Base-by-base conservation (phyloP, 2,113 vertebrate species). In the Syngnathus typhle region DNA sequence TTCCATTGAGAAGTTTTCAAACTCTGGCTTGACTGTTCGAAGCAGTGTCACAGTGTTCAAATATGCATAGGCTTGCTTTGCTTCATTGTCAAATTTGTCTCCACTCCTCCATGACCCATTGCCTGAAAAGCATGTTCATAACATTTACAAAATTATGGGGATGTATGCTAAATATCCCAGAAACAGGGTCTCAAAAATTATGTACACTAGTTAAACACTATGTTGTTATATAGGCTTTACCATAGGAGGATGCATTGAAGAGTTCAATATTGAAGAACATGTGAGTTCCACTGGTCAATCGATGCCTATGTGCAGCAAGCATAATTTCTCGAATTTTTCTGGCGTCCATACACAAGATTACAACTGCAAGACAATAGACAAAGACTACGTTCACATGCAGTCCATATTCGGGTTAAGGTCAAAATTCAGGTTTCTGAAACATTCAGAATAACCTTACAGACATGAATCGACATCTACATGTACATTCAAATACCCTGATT, bases 181-280 rank as follows among this genome's bases (percentile, higher is more conserved):
- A 56, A 36, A 58, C 55, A 36, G 7, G 55, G 6, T 56, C 27
- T 58, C 27, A 6, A 36, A 58, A 36, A 52, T 7, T n/a, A 11
- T 1, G 21, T 36, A 15, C 13, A 36, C 36, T 10, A 21, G 8
- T 41, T 38, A 21, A 10, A 61, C 60, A 36, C 1, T 16, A 58
- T 36, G 13, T 55, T 60, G 12, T 23, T 41, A 15, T 7, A 43
- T 61, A 8, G 32, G 38, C 44, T 60, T 92, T 94, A 99, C 97
- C 97, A 16, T 95, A 99, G 54, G 92, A 93, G 0, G 96, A 95
- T 46, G 95, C 93, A 77, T 99, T 99, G 91, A 99, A 99, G 76
- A 99, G 95, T 73, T 99, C 96, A 2, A 99, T 93, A 85, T 96
- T 99, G 85, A 99, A 98, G 91, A 98, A 99, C 70, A 95, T 90